Evolutionary conservation across 2,797 vertebrate genomes (phyloP).

Genomic region (Enteromius radiatus): DNA sequence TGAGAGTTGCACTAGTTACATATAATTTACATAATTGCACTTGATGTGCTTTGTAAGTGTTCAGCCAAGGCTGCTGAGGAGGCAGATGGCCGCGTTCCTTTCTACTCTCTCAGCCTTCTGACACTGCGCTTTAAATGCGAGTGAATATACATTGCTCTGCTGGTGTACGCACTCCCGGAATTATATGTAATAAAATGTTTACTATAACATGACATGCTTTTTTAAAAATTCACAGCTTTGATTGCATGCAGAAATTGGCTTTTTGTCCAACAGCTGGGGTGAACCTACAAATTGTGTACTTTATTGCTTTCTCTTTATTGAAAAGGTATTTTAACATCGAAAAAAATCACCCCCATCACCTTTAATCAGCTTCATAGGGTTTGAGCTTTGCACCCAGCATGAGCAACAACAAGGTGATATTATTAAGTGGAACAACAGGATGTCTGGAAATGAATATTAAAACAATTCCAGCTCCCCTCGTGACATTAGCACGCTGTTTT

Average conservation of each 20-base stretch:
- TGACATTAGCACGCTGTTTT: slow-evolving; percentile 14
- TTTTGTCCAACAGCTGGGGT: neutral
- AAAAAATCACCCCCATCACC: neutral
- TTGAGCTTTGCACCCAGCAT: slow-evolving; percentile 2
- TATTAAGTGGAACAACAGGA: slow-evolving; percentile 29
- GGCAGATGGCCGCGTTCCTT: neutral
- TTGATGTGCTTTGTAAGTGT: slow-evolving; percentile 31
- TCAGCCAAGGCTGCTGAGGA: slow-evolving; percentile 18
- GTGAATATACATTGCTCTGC: neutral
- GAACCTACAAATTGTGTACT: neutral
- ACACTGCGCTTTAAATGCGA: slow-evolving; percentile 4
- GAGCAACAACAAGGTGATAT: slow-evolving; percentile 26
- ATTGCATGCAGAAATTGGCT: neutral
- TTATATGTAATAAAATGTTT: neutral
- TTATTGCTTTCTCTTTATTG: neutral
- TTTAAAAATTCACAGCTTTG: neutral
- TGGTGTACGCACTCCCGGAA: neutral
- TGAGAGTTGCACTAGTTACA: slow-evolving; percentile 41
- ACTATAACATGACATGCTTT: neutral
- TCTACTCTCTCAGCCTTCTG: slow-evolving; percentile 6
- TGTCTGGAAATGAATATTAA: slow-evolving; percentile 42
- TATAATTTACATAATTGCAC: slow-evolving; percentile 41
- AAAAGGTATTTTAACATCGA: neutral
- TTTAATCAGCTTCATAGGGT: slow-evolving; percentile 25
- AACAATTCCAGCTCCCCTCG: slow-evolving; percentile 11